Conservation (phyloP, 2,113 vertebrate genomes). For the Sorex araneus region DNA sequence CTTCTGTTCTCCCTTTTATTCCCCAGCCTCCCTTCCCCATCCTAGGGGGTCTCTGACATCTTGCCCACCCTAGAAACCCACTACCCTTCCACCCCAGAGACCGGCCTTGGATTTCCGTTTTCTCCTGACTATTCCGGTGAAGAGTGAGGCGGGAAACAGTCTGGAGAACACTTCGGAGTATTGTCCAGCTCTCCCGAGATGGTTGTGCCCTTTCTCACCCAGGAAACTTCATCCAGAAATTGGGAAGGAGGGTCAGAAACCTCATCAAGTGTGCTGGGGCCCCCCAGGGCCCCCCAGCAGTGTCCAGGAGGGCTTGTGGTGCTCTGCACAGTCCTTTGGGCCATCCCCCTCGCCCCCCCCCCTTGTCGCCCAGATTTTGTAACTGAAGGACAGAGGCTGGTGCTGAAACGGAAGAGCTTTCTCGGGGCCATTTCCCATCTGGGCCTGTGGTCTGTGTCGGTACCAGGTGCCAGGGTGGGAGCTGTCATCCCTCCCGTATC, state of each 20-base stretch:
- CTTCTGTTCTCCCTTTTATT: not conserved
- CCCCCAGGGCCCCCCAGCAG: too few species aligned
- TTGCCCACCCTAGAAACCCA: not conserved
- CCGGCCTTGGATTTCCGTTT: not conserved
- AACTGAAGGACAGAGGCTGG: not conserved
- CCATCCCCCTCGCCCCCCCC: too few species aligned
- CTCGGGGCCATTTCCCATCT: too few species aligned
- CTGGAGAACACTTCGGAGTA: slow-evolving; percentile 1
- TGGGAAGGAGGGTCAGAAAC: too few species aligned
- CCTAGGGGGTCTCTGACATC: too few species aligned
- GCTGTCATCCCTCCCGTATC: too few species aligned
- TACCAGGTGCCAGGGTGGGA: too few species aligned
- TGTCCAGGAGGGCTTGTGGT: too few species aligned
- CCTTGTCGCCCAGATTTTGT: too few species aligned
- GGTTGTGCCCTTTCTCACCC: not conserved
- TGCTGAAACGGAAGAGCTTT: not conserved
- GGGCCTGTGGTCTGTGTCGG: too few species aligned
- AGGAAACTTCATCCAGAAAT: not conserved
- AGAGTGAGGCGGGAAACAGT: accelerated
- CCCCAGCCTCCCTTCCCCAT: not conserved
- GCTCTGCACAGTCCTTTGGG: too few species aligned
- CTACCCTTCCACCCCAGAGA: not conserved
- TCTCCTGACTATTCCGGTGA: not conserved
- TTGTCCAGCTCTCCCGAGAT: not conserved
- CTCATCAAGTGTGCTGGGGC: too few species aligned